phyloP scores from a whole-genome alignment of 2,888 invertebrate genomes.

The Synergus itoensis region DNA sequence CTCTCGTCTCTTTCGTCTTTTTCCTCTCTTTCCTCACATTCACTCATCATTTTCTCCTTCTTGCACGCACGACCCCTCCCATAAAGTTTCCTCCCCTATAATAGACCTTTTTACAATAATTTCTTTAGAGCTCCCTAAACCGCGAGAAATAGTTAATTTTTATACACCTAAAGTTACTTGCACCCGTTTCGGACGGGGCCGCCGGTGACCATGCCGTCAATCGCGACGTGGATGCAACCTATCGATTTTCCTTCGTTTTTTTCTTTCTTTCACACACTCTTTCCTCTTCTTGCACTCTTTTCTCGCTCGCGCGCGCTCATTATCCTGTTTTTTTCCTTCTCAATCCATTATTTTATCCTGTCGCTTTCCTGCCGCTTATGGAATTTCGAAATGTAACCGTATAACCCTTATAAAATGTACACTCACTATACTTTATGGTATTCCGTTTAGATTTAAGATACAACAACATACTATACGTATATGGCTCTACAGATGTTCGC shows the following conservation, averaged over 20 bases:
- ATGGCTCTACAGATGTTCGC: constrained; percentile 78
- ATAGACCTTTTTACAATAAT: constrained; percentile 75
- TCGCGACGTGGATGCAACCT: constrained; percentile 59
- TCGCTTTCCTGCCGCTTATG: constrained; percentile 64
- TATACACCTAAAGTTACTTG: constrained; percentile 75
- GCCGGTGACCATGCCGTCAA: constrained; percentile 70
- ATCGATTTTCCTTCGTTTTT: constrained; percentile 45
- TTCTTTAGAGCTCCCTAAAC: constrained; percentile 56
- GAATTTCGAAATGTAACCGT: constrained; percentile 73
- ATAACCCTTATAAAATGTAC: constrained; percentile 75
- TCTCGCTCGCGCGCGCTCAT: constrained; percentile 24
- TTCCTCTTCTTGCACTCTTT: constrained; percentile 42
- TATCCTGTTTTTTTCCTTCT: constrained; percentile 40
- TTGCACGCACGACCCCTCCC: constrained; percentile 37
- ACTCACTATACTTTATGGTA: constrained; percentile 68
- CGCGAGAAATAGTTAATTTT: constrained; percentile 67
- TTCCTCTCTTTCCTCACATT: constrained; percentile 48
- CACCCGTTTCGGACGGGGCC: constrained; percentile 75
- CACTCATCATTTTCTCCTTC: constrained; percentile 44
- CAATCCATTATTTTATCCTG: constrained; percentile 48
- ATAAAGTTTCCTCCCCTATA: constrained; percentile 60
- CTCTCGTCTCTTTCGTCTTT: constrained; percentile 19
- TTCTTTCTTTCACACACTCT: constrained; percentile 49
- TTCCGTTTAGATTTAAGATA: constrained; percentile 68
- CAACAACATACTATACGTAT: constrained; percentile 78